Evolutionary conservation across 2,888 invertebrate species (phyloP).

Genomic region (Portevinia maculata): DNA sequence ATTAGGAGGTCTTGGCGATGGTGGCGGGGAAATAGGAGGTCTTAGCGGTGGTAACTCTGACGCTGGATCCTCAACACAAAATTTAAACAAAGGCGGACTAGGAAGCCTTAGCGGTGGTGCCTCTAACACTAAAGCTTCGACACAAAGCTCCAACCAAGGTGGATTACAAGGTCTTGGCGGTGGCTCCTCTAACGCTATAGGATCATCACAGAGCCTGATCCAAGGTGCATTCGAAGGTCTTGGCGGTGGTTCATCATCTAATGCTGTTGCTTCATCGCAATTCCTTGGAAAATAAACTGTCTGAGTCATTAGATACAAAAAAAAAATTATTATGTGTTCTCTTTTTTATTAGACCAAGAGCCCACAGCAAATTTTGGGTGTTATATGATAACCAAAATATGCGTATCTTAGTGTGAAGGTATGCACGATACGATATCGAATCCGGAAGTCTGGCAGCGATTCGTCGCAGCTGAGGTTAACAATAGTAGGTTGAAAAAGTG

Average conservation of each 20-base stretch:
- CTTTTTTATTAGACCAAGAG: too few relatives aligned
- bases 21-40: not conserved
- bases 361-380: too few relatives aligned
- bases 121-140: not conserved
- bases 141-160: slow-evolving; percentile 1
- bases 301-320: too few relatives aligned
- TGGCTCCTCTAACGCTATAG: slow-evolving; percentile 27
- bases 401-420: too few relatives aligned
- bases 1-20: too few relatives aligned
- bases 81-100: not conserved
- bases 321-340: too few relatives aligned
- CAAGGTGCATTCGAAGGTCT: slow-evolving; percentile 23
- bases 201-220: slow-evolving; percentile 32
- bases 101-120: not conserved
- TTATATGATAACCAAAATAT: too few relatives aligned
- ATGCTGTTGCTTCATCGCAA: slow-evolving; percentile 39
- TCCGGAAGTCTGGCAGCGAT: too few relatives aligned
- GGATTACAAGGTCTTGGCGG: not conserved
- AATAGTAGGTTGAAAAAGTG: too few relatives aligned
- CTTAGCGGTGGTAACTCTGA: not conserved
- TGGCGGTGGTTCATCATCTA: slow-evolving; percentile 37
- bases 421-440: too few relatives aligned
- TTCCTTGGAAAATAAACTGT: slow-evolving; percentile 37
- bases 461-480: too few relatives aligned
- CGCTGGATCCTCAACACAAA: not conserved